Base-by-base conservation (phyloP, 1,140 invertebrate genomes). In the Antheraea pernyi region DNA sequence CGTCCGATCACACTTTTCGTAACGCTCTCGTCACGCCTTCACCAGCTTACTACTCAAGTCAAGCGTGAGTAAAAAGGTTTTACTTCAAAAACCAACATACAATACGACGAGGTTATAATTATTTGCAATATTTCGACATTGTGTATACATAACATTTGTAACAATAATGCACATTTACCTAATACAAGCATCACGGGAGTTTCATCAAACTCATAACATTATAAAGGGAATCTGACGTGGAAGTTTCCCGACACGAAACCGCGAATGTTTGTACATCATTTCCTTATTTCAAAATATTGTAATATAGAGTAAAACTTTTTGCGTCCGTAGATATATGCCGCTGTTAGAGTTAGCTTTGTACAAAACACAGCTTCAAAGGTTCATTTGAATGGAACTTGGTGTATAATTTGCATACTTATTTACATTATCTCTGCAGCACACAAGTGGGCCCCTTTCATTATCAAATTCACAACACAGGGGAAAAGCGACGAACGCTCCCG, bases 351-450 rank as follows among this genome's bases (percentile, higher is more conserved):
- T 80, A 75, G 79, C 80, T 87, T 81, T 75, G 79, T 79, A 75
- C 79, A 74, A 86, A 88, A 87, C 79, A 89, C 84, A 86, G 77
- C 76, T 80, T 75, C 87, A 89, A 83, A 85, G 87, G 82, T 88
- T 89, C 84, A 86, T 90, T 90, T 89, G 82, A 89, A 88, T 86
- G 79, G 81, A 85, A 89, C 78, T 89, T 82, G 74, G 81, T 84
- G 81, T 85, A 84, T 82, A 88, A 91, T 91, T 91, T 89, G 88
- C 89, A 89, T 91, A 89, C 86, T 86, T 91, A 89, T 91, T 91
- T 91, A 91, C 86, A 91, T 91, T 91, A 91, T 90, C 87, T 90
- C 82, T 86, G 88, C 86, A 84, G 81, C 82, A 89, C 88, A 90
- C 88, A 90, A 91, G 85, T 87, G 83, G 82, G 83, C 74, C 78